phyloP scores from a whole-genome alignment of 2,797 vertebrate species.

The Diceros bicornis region DNA sequence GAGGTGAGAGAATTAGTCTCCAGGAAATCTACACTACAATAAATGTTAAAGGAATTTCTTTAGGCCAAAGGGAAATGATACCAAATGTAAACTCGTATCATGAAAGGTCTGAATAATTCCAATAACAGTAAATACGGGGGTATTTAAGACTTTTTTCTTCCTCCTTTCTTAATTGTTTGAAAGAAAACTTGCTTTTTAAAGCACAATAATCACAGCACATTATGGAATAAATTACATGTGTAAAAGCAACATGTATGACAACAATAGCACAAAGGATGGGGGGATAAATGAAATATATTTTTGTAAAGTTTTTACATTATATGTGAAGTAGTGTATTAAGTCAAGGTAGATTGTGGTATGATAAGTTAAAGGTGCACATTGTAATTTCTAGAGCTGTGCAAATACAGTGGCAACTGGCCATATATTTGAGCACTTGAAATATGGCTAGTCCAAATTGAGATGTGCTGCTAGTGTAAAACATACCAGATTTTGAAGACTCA shows the following conservation, averaged over 20 bases:
- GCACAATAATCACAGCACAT: background rate
- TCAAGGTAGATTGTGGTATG: background rate
- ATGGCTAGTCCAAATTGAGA: too few relatives aligned
- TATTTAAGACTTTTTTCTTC: background rate
- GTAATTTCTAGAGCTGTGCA: conserved; percentile 11
- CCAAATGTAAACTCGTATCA: background rate
- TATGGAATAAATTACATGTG: background rate
- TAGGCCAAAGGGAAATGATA: too few relatives aligned
- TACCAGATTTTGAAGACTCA: too few relatives aligned
- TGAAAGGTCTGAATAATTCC: background rate
- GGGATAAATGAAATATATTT: background rate
- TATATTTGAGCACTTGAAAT: background rate
- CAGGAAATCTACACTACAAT: too few relatives aligned
- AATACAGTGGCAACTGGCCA: background rate
- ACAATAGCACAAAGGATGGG: background rate
- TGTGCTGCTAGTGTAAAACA: too few relatives aligned
- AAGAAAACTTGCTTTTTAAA: background rate
- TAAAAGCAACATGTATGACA: background rate
- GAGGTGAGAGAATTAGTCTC: too few relatives aligned
- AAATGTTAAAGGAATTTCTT: too few relatives aligned
- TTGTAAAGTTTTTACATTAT: background rate
- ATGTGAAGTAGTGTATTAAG: background rate
- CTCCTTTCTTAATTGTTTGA: background rate
- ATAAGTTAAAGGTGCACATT: background rate
- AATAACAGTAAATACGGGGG: background rate